These are phyloP conservation scores for Chionis minor DNA, from an alignment of 2,113 vertebrate species.

Conservation along the genomic window DNA sequence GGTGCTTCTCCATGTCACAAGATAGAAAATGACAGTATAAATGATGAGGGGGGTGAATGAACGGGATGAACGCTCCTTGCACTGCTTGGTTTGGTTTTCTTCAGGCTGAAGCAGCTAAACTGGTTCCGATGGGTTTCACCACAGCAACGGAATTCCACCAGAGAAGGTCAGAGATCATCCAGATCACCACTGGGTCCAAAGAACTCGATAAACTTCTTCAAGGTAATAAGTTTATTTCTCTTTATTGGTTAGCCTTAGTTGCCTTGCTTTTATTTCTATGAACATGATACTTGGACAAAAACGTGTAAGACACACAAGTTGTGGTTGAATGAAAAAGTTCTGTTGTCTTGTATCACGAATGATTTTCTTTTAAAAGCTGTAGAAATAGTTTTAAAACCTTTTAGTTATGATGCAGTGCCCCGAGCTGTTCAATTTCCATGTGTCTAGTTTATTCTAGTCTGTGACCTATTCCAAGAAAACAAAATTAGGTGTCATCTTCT, in stretches of 20 bases:
- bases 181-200: conserved; percentile 97
- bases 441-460: neutral
- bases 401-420: neutral
- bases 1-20: neutral
- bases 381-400: neutral
- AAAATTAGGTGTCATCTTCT: neutral
- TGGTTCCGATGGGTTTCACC: conserved; percentile 97
- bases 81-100: neutral
- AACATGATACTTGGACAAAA: neutral
- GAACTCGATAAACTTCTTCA: conserved; percentile 95
- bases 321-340: neutral
- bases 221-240: conserved; percentile 65
- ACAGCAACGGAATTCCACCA: conserved; percentile 98
- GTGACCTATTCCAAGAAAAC: neutral
- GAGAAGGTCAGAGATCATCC: conserved; percentile 94
- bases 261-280: neutral
- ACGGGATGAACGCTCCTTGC: neutral
- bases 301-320: fast-evolving
- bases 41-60: neutral
- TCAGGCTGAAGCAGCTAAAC: conserved; percentile 91
- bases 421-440: neutral
- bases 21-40: neutral
- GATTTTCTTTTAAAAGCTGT: neutral
- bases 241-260: neutral
- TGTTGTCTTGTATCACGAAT: neutral